Percentiles rank a stretch among this genome's conserved stretches.
Evolutionary conservation across 1,140 invertebrate species (phyloP).

Genomic region (Spodoptera litura): DNA sequence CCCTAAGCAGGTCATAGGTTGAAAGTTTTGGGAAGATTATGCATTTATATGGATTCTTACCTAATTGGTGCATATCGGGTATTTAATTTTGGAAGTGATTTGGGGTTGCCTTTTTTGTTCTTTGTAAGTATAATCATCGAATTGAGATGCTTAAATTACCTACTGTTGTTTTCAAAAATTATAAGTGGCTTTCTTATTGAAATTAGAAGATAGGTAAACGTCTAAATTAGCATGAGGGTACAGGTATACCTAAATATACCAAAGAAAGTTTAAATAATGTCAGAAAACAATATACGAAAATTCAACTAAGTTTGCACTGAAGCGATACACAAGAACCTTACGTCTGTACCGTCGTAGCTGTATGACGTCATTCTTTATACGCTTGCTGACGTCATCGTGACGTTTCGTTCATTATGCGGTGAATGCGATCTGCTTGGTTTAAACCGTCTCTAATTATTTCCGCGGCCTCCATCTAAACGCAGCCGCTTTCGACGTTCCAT

Average conservation of each 20-base stretch:
- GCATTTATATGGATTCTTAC: no score
- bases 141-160: no score
- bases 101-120: no score
- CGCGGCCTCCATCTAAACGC: slow-evolving; percentile 72
- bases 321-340: slow-evolving; percentile 6
- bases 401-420: slow-evolving; percentile 81
- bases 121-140: no score
- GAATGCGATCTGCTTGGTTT: slow-evolving; percentile 79
- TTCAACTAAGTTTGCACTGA: not conserved
- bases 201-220: no score
- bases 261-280: not conserved
- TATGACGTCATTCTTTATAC: slow-evolving; percentile 62
- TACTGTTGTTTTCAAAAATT: no score
- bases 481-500: slow-evolving; percentile 42
- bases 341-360: slow-evolving; percentile 44
- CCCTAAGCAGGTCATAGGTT: not conserved
- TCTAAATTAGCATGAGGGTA: no score
- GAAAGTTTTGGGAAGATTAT: not conserved
- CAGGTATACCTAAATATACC: no score
- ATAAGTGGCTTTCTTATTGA: no score
- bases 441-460: slow-evolving; percentile 82
- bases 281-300: not conserved
- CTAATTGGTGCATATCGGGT: no score
- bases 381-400: slow-evolving; percentile 63
- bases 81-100: no score